Evolutionary conservation across 1,140 invertebrate species (phyloP).

Genomic region (Acromyrmex charruanus): DNA sequence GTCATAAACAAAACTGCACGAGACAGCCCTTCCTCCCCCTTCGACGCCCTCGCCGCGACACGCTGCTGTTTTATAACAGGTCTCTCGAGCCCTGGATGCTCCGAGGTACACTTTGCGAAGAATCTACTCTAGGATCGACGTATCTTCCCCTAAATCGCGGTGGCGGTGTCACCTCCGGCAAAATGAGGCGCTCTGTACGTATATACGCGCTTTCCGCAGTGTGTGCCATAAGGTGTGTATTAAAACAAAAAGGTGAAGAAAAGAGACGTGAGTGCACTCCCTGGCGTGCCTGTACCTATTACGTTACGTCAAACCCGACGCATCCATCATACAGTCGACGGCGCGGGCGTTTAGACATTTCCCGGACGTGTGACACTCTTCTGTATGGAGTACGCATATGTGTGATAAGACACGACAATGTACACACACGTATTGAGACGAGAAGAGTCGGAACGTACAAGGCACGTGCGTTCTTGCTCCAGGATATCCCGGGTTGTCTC

Average conservation of each 20-base stretch:
- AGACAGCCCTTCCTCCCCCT: neutral
- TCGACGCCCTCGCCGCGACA: neutral
- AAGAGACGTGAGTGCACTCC: constrained; percentile 34
- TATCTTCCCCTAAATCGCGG: constrained; percentile 21
- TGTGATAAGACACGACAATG: neutral
- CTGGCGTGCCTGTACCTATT: constrained; percentile 76
- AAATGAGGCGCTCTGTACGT: constrained; percentile 17
- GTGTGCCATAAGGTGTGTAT: neutral
- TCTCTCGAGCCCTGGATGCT: neutral
- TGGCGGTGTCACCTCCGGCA: constrained; percentile 2
- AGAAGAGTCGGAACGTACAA: neutral
- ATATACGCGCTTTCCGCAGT: neutral
- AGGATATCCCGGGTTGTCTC: constrained; percentile 60
- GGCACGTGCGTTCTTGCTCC: constrained; percentile 28
- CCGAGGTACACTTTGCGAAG: constrained; percentile 38
- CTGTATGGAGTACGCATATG: neutral
- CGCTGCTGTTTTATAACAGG: constrained; percentile 8
- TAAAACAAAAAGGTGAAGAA: constrained; percentile 41
- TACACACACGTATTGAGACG: neutral
- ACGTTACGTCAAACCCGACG: constrained; percentile 79
- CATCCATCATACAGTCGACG: constrained; percentile 79
- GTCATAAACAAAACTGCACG: neutral
- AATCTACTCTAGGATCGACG: constrained; percentile 33
- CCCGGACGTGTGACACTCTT: constrained; percentile 33
- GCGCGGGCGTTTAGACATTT: constrained; percentile 63